Conservation (phyloP, 2,888 invertebrate species). For the Tricholauxania praeusta region DNA sequence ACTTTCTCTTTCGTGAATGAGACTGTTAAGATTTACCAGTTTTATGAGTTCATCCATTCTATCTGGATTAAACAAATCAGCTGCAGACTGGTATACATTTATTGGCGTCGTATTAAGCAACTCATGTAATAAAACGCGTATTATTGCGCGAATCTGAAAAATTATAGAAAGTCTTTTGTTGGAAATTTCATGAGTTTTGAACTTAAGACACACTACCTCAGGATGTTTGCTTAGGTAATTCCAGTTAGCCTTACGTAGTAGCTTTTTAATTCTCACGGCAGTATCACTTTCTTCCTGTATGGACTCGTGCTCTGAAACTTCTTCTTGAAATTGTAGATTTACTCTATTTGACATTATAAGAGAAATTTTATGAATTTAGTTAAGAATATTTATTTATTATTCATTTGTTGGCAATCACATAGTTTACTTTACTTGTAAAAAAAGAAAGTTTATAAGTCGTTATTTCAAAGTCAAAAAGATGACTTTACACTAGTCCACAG, state of each 20-base stretch:
- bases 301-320: no score
- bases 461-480: no score
- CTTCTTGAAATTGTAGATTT: no score
- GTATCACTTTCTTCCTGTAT: background rate
- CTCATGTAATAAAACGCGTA: slow-evolving; percentile 56
- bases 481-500: no score
- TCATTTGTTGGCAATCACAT: no score
- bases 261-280: slow-evolving; percentile 21
- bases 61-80: slow-evolving; percentile 53
- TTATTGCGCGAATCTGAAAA: slow-evolving; percentile 56
- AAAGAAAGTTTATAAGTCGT: no score
- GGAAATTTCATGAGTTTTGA: background rate
- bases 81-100: slow-evolving; percentile 51
- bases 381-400: no score
- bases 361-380: no score
- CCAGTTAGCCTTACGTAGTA: slow-evolving; percentile 36
- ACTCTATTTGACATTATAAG: no score
- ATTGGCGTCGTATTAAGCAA: slow-evolving; percentile 51
- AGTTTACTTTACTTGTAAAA: no score
- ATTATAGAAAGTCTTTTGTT: background rate
- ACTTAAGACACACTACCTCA: slow-evolving; percentile 9
- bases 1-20: no score
- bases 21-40: slow-evolving; percentile 42
- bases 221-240: slow-evolving; percentile 34
- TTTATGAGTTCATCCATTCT: slow-evolving; percentile 42